Conservation (phyloP, 2,797 vertebrate species). For the Muscicapa striata region DNA sequence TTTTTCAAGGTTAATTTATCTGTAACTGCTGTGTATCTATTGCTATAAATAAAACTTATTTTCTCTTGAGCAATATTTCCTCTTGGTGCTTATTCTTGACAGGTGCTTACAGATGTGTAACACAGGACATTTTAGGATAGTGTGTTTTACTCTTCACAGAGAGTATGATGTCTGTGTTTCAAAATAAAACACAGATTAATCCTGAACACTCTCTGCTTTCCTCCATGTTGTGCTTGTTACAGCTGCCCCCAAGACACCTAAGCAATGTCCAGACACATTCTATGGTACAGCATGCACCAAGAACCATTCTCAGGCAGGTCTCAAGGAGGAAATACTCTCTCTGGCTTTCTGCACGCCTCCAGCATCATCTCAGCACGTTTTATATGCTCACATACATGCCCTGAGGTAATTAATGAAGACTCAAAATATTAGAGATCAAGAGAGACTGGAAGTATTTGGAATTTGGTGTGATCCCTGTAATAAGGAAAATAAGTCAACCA, state of each 20-base stretch:
- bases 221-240: not conserved
- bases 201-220: not conserved
- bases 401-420: not conserved
- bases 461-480: not conserved
- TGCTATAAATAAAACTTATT: not conserved
- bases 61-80: not conserved
- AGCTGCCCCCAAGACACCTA: not conserved
- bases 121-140: accelerated
- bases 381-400: not conserved
- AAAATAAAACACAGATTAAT: not conserved
- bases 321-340: accelerated
- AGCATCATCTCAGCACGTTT: not conserved
- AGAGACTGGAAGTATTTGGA: not conserved
- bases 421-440: not conserved
- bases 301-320: not conserved
- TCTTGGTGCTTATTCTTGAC: not conserved
- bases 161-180: not conserved
- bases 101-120: not conserved
- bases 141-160: not conserved
- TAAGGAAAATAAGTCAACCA: not conserved
- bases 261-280: not conserved
- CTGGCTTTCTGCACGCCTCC: not conserved
- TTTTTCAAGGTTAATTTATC: not conserved
- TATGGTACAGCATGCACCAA: not conserved
- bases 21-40: not conserved